These are phyloP conservation scores for Myiotriccus ornatus DNA, from an alignment of 2,797 vertebrate species.

Conservation along the genomic window DNA sequence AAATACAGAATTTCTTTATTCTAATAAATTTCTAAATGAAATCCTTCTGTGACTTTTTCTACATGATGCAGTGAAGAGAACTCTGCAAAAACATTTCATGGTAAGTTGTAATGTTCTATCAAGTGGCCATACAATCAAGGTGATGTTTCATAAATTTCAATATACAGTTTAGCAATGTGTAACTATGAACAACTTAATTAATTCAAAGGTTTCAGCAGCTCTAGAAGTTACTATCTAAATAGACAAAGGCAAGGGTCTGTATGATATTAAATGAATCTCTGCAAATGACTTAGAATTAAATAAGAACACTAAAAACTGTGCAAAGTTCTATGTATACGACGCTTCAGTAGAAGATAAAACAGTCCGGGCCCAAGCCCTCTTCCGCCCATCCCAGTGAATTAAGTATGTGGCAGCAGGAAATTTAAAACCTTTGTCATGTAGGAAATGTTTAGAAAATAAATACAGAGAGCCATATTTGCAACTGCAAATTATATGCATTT, in stretches of 20 bases:
- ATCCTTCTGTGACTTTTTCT: neutral
- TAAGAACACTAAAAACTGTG: neutral
- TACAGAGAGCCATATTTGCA: conserved; percentile 5
- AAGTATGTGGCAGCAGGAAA: neutral
- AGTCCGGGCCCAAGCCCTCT: neutral
- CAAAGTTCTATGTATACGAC: neutral
- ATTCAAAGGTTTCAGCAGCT: neutral
- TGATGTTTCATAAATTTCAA: neutral
- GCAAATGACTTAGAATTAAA: neutral
- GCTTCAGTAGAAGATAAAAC: neutral
- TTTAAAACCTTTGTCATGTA: conserved; percentile 2
- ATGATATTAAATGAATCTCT: neutral
- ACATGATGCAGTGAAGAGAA: neutral
- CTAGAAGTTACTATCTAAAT: neutral
- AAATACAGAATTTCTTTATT: neutral
- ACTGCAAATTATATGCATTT: conserved; percentile 66
- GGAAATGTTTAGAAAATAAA: conserved; percentile 51
- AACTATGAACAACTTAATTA: neutral
- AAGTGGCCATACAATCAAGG: neutral
- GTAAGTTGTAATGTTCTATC: neutral
- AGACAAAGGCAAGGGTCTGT: neutral
- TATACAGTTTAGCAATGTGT: neutral
- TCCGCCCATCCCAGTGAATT: neutral
- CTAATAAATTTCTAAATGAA: neutral
- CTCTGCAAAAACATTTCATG: neutral